Conservation (phyloP, 2,797 vertebrate species). For the Anguilla obscura region DNA sequence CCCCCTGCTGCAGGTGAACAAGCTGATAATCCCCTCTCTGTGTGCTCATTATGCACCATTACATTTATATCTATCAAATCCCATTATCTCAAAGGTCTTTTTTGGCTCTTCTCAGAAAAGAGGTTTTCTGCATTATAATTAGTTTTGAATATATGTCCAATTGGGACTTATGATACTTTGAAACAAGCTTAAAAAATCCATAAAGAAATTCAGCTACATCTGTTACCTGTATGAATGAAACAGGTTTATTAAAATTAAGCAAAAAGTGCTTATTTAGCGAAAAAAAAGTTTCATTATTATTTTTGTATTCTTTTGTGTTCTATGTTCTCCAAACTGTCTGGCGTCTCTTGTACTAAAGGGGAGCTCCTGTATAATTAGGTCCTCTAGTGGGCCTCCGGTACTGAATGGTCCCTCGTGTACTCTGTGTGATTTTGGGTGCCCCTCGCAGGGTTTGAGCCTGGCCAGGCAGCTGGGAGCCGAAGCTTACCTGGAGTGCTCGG, state of each 20-base stretch:
- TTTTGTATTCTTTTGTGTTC: no score
- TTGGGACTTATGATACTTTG: neutral
- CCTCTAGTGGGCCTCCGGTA: neutral
- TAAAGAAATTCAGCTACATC: neutral
- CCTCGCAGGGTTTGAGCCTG: constrained; percentile 78
- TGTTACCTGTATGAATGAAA: neutral
- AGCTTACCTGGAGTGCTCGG: constrained; percentile 90
- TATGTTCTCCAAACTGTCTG: neutral
- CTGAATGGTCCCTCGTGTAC: no score
- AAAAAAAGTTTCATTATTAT: neutral
- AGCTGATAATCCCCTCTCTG: neutral
- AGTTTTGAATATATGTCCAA: neutral
- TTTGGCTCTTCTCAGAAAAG: neutral
- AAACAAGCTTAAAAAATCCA: neutral
- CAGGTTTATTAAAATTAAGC: neutral
- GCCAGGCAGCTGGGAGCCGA: constrained; percentile 89
- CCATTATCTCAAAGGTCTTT: neutral
- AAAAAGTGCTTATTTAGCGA: neutral
- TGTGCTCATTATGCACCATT: neutral
- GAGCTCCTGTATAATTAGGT: neutral
- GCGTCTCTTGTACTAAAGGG: neutral
- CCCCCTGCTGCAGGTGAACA: neutral
- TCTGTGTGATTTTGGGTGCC: neutral
- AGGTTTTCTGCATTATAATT: neutral
- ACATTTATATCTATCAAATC: neutral